Evolutionary conservation across 1,140 invertebrate species (phyloP), one percentile per base, ranked within the genome.

Genomic region (Pseudobourletiella spinata): DNA sequence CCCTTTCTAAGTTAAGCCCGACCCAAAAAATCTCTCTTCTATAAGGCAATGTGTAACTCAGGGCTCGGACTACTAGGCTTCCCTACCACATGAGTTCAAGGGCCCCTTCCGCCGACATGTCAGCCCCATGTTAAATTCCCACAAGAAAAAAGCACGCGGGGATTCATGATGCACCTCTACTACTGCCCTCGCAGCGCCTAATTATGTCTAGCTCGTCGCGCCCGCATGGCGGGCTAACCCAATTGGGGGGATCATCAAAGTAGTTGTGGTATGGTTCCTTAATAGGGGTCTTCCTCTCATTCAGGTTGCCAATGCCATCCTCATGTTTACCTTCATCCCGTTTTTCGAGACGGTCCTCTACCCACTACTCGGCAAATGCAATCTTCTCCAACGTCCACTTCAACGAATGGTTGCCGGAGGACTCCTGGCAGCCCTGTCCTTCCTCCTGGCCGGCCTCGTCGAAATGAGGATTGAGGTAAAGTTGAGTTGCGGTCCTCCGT

Each of bases 381-480:
- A 63, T 3, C 1, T 71, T 3, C 76, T 79, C 1, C 74, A 57
- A 18, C 72, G 68, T 61, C 80, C 81, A 0, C 71, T 84, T 20
- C 78, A 82, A 61, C 74, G 80, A 68, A 85, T 85, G 76, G 73
- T 75, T 2, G 71, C 75, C 3, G 84, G 84, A 48, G 81, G 83
- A 60, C 56, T 82, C 18, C 67, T 86, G 3, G 79, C 79, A 42
- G 74, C 76, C n/a, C 8, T 76, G 4, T 74, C 83, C 3, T 85
- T 85, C 71, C 59, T 80, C 24, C 71, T 82, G 46, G 80, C 83
- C 42, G 83, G 76, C 28, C 67, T 82, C 62, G 70, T 85, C 20
- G 80, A 85, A 71, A 59, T 80, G 1, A 67, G 76, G 64, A 75
- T 85, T 54, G 80, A 84, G 68, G 75, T 74, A n/a, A 59, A 57